Base-by-base conservation (phyloP, 2,797 vertebrate species). In the Prionace glauca region DNA sequence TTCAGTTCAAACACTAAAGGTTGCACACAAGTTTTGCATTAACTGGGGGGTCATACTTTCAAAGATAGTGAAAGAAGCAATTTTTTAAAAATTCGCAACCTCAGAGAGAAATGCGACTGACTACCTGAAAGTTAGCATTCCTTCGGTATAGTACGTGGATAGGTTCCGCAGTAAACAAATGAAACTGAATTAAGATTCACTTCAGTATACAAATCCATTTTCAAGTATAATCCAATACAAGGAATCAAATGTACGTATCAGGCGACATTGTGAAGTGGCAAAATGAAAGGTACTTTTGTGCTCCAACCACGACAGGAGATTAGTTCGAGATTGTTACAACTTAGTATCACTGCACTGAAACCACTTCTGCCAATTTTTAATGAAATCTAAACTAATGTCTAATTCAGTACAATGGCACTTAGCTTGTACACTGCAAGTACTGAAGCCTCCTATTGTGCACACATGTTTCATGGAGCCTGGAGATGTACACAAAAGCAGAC, bases 11-110 rank as follows among this genome's bases (percentile, higher is more conserved):
- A 95, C 71, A 95, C 45, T 74, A 56, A 62, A 32, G 93, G 71
- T n/a, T 95, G 41, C 71, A 77, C 93, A 95, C 71, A 95, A 74
- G 93, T 95, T 95, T 95, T 60, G 60, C 45, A 77, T 95, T 95
- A 95, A 71, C 93, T 32, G 29, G 45, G 67, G 29, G 93, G 93
- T 74, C 93, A 95, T 95, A 50, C 71, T 95, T 95, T 74, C 71
- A 95, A 12, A 74, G 71, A 65, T 45, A 77, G 41, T 32, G 41
- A 77, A 56, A 50, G 71, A 71, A 29, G 45, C 71, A 74, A 5
- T 77, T 74, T 62, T 56, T 95, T 11, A 32, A 45, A 11, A 56
- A 24, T 12, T 26, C 56, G 45, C 71, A 95, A 45, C 26, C 93
- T 32, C 56, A 12, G 45, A 72, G 65, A 72, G 71, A 74, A 41